Base-by-base conservation (phyloP, 2,113 vertebrate species). In the Xyliphius kryptos region DNA sequence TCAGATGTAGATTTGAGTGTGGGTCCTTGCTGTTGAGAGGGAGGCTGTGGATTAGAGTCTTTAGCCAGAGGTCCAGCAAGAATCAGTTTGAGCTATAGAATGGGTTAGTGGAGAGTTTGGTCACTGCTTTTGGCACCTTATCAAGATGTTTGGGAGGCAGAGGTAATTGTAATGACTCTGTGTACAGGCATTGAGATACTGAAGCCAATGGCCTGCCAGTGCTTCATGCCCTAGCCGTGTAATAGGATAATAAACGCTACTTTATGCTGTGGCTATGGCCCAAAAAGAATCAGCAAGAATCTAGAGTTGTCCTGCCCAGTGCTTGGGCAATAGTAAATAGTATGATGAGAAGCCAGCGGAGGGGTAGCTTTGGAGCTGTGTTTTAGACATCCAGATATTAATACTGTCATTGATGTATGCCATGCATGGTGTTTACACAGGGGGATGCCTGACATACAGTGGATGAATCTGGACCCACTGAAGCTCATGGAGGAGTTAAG, bases 401-500 rank as follows among this genome's bases (percentile, higher is more conserved):
- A n/a, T n/a, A n/a, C n/a, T n/a, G n/a, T n/a, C n/a, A n/a, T n/a
- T n/a, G n/a, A n/a, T n/a, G n/a, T n/a, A n/a, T n/a, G n/a, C n/a
- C n/a, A n/a, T n/a, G n/a, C n/a, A n/a, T n/a, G 12, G 5, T n/a
- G 14, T 46, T 12, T n/a, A n/a, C n/a, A n/a, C 81, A 98, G 95
- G 58, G 95, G 95, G 9, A 94, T 91, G 74, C 91, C 91, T 0
- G 93, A 97, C 67, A 98, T 99, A 80, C 94, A 97, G 75, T 99
- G 96, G 96, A 96, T 93, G 82, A 99, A 99, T 79, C 83, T 98
- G 63, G 93, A 99, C 66, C 96, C 96, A 9, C 78, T 97, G 74
- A 92, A 94, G 76, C 83, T 99, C 67, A 91, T 98, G 85, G 90
- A 96, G 75, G 91, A 98, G 72, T 80, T 99, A 56, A 93, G 94